Evolutionary conservation across 2,888 invertebrate species (phyloP), one percentile per base, ranked within the genome.

Genomic region (Taphrorychus bicolor): DNA sequence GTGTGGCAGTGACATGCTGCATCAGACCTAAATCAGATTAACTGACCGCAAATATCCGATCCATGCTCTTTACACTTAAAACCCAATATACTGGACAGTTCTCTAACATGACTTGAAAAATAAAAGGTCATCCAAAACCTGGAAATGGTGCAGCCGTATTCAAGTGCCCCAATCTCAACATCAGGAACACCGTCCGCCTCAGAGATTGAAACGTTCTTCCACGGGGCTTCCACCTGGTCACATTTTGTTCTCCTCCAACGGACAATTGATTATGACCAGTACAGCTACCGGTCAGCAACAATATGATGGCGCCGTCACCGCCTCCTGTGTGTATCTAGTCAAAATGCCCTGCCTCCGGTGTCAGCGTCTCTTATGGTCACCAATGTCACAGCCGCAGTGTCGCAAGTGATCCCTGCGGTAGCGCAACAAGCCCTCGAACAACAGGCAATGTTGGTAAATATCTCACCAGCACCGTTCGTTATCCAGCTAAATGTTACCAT

Each of bases 381-480:
- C 0, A 89, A 87, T 74, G 89, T 88, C 1, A 88, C 87, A 0
- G 87, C 87, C 0, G 86, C 90, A 0, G 86, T 88, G 5, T 85
- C 87, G 7, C 89, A 90, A 79, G 88, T 88, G 0, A 86, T 88
- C 41, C 88, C 89, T 1, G n/a, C n/a, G n/a, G n/a, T n/a, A n/a
- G 72, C 87, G 1, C 89, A 88, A 73, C 87, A 89, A 76, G 87
- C 91, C 16, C 85, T 91, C 1, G 91, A 91, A 22, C 91, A 89
- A 76, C 91, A 91, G 22, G 89, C 93, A 0, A 91, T 93, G 0
- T 86, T 95, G 3, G 90, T 95, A 0, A 94, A 94, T 77, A 89
- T 93, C 0, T 82, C 93, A 70, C 91, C 90, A 54, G 85, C 91
- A 16, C 92, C 92, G 0, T 91, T 92, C 73, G 88, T 94, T 4